These are phyloP conservation scores for Calycopis cecrops DNA, from an alignment of 1,140 invertebrate genomes.

Conservation along the genomic window DNA sequence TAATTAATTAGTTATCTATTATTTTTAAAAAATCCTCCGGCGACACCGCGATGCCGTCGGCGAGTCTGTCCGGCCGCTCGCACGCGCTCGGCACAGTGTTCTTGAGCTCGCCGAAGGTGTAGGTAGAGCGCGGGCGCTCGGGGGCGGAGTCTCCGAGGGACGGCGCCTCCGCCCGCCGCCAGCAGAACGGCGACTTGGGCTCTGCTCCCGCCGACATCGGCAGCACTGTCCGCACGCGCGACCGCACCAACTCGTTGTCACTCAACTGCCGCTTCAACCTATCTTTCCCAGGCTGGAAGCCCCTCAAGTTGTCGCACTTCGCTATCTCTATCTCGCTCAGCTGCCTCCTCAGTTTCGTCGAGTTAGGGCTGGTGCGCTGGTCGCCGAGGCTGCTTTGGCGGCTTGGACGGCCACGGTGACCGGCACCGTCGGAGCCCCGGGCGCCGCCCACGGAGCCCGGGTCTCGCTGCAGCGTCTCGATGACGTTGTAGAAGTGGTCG, in stretches of 20 bases:
- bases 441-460: constrained; percentile 52
- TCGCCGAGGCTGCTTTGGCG: constrained; percentile 52
- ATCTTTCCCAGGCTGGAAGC: constrained; percentile 56
- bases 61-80: constrained; percentile 26
- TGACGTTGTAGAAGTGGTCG: constrained; percentile 56
- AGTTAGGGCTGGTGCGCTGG: constrained; percentile 28
- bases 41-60: constrained; percentile 41
- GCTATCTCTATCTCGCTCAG: constrained; percentile 47
- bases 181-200: constrained; percentile 35
- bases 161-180: constrained; percentile 48
- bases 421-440: constrained; percentile 35
- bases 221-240: constrained; percentile 49
- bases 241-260: constrained; percentile 49
- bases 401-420: constrained; percentile 26
- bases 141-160: constrained; percentile 47
- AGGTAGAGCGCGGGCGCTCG: constrained; percentile 36
- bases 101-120: constrained; percentile 65
- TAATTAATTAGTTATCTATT: constrained; percentile 48
- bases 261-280: constrained; percentile 55
- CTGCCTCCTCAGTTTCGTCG: constrained; percentile 39
- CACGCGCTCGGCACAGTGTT: constrained; percentile 51
- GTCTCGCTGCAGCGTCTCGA: constrained; percentile 45
- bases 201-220: constrained; percentile 57
- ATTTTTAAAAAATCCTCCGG: constrained; percentile 60
- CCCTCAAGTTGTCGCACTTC: constrained; percentile 31